phyloP scores from a whole-genome alignment of 1,140 invertebrate species.

The Eurosta solidaginis region DNA sequence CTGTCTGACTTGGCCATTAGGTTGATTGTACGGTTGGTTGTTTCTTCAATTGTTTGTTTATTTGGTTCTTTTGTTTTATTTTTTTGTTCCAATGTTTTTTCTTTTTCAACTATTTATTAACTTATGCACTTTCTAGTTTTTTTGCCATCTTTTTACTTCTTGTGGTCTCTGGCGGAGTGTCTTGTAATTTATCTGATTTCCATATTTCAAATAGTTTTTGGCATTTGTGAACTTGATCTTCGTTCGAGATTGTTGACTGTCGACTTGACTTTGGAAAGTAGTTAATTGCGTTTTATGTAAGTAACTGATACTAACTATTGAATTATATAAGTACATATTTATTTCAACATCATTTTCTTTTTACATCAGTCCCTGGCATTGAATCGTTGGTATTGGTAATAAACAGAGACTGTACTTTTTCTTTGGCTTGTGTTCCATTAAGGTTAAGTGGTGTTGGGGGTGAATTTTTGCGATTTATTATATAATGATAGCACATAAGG shows the following conservation, averaged over 20 bases:
- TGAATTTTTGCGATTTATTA: not conserved
- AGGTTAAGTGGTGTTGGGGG: not conserved
- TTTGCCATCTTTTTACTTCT: not conserved
- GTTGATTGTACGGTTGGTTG: not conserved
- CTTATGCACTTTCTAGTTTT: not conserved
- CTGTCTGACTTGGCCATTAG: not conserved
- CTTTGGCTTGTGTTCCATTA: not conserved
- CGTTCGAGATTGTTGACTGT: not conserved
- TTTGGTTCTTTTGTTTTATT: not conserved
- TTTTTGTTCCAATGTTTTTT: not conserved
- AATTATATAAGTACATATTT: not conserved
- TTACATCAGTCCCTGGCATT: not conserved
- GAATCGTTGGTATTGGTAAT: not conserved
- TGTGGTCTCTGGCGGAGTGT: not conserved
- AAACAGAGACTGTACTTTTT: too few relatives aligned
- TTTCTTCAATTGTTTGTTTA: not conserved
- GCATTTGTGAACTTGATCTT: constrained; percentile 25
- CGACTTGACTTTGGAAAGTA: constrained; percentile 22
- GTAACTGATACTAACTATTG: not conserved
- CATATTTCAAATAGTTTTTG: constrained; percentile 28
- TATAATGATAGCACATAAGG: too few relatives aligned
- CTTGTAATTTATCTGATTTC: constrained; percentile 23
- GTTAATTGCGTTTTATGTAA: constrained; percentile 20
- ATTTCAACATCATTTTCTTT: not conserved
- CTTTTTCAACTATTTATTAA: constrained; percentile 7